phyloP scores from a whole-genome alignment of 2,888 invertebrate species.

The Coleophora flavipennella region DNA sequence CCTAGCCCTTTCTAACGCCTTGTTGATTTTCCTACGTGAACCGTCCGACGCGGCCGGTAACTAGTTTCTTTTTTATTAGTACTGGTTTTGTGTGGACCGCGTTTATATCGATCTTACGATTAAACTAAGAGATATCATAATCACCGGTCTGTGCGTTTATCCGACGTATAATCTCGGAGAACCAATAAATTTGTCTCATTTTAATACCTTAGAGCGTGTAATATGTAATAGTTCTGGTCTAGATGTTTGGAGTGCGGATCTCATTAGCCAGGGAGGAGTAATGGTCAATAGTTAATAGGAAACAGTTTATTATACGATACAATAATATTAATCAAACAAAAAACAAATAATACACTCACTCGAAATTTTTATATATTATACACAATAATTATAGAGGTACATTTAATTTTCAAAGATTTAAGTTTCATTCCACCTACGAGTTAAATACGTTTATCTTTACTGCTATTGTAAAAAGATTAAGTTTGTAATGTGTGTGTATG shows the following conservation, averaged over 20 bases:
- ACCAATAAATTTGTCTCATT: conserved; percentile 71
- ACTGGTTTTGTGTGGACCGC: conserved; percentile 67
- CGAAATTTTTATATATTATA: too few relatives aligned
- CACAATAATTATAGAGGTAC: too few relatives aligned
- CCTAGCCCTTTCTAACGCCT: conserved; percentile 44
- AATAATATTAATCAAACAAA: too few relatives aligned
- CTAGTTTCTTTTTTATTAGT: conserved; percentile 70
- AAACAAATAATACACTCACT: too few relatives aligned
- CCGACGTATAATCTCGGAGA: conserved; percentile 64
- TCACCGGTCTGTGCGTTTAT: conserved; percentile 70
- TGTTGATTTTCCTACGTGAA: conserved; percentile 68
- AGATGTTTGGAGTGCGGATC: conserved; percentile 43
- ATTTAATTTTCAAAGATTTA: too few relatives aligned
- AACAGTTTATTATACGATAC: too few relatives aligned
- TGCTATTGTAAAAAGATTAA: too few relatives aligned
- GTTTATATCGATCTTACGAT: conserved; percentile 66
- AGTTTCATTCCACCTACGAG: too few relatives aligned
- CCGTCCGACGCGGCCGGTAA: conserved; percentile 58
- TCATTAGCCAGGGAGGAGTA: conserved; percentile 34
- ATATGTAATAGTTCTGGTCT: conserved; percentile 36
- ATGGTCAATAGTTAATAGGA: conserved; percentile 13
- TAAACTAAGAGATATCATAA: conserved; percentile 69
- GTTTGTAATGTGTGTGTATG: too few relatives aligned
- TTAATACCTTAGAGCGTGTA: conserved; percentile 65
- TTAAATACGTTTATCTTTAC: too few relatives aligned